These are phyloP conservation scores for Agrochola lota DNA, from an alignment of 2,888 invertebrate genomes.

Conservation along the genomic window DNA sequence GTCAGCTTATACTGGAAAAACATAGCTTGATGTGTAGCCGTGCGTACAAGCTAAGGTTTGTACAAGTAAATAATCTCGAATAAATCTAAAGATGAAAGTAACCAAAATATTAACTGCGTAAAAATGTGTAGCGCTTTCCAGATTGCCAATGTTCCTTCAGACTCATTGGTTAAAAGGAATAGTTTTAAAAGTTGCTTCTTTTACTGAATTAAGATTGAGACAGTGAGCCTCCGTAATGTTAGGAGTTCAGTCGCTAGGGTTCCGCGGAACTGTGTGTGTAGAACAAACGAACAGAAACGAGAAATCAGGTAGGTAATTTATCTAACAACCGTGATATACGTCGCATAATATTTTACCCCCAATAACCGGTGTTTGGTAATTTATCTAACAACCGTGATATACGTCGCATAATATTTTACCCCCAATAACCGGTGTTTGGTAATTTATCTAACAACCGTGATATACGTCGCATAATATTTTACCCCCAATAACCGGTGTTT, in stretches of 20 bases:
- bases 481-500: too few relatives aligned
- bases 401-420: too few relatives aligned
- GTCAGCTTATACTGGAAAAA: too few relatives aligned
- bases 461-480: too few relatives aligned
- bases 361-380: too few relatives aligned
- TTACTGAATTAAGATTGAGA: slow-evolving; percentile 26
- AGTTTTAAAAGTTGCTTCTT: slow-evolving; percentile 18
- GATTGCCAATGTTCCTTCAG: slow-evolving; percentile 42
- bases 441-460: too few relatives aligned
- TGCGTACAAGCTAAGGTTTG: neutral
- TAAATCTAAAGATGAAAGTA: slow-evolving; percentile 18
- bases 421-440: too few relatives aligned
- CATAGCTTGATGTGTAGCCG: too few relatives aligned
- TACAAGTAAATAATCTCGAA: neutral
- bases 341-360: too few relatives aligned
- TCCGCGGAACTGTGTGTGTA: neutral
- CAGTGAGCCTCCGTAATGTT: neutral
- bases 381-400: too few relatives aligned
- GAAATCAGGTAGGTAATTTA: neutral
- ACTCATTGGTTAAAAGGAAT: slow-evolving; percentile 24
- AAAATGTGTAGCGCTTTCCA: slow-evolving; percentile 25
- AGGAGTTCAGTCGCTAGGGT: neutral
- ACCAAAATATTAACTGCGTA: slow-evolving; percentile 16
- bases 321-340: too few relatives aligned
- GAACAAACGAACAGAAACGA: neutral